Evolutionary conservation across 2,888 invertebrate genomes (phyloP).

Genomic region (Callyntrura sp.): DNA sequence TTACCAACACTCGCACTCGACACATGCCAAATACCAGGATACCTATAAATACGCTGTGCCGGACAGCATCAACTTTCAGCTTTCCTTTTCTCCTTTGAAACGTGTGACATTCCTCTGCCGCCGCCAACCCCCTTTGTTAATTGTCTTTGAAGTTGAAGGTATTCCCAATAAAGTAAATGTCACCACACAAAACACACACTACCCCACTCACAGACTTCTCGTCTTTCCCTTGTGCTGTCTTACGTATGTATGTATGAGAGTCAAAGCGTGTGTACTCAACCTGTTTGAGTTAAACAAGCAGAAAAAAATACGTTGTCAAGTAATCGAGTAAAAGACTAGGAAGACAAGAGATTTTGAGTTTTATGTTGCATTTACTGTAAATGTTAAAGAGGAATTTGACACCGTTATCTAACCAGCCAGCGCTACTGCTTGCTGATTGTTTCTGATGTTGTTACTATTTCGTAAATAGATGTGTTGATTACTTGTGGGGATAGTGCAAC

Average conservation of each 20-base stretch:
- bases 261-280: no score
- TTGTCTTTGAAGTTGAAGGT: slow-evolving; percentile 73
- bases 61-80: background rate
- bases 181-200: slow-evolving; percentile 52
- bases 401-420: slow-evolving; percentile 56
- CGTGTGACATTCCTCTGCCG: slow-evolving; percentile 62
- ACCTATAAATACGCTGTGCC: no score
- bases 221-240: background rate
- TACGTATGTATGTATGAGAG: background rate
- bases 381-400: slow-evolving; percentile 64
- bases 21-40: background rate
- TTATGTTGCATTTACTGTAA: slow-evolving; percentile 7
- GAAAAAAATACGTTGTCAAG: slow-evolving; percentile 53
- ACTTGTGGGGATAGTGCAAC: no score
- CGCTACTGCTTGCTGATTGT: background rate
- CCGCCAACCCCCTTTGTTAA: slow-evolving; percentile 36
- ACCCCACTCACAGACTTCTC: slow-evolving; percentile 33
- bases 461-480: slow-evolving; percentile 3
- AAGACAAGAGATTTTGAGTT: background rate
- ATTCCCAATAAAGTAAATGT: slow-evolving; percentile 67
- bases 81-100: slow-evolving; percentile 25
- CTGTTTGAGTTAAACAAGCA: slow-evolving; percentile 4
- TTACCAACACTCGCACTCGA: background rate
- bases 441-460: background rate
- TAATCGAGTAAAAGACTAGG: background rate